Evolutionary conservation across 2,113 vertebrate genomes (phyloP).

Genomic region (Opisthocomus hoazin): DNA sequence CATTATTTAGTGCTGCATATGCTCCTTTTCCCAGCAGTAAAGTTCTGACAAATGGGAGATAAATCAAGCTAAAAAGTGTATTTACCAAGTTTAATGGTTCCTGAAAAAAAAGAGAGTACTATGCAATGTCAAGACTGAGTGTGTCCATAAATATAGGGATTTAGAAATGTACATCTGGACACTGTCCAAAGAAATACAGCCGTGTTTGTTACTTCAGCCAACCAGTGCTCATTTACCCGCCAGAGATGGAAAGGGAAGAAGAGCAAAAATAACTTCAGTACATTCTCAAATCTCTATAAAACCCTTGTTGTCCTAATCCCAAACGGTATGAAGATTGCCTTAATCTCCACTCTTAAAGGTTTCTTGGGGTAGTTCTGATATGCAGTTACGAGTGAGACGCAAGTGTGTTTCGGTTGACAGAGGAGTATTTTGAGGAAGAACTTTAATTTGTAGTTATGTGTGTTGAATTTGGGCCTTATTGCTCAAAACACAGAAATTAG

Average conservation of each 20-base stretch:
- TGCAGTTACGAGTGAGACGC: not conserved
- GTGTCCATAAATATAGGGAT: not conserved
- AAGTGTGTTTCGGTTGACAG: not conserved
- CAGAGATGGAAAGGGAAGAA: not conserved
- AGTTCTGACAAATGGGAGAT: not conserved
- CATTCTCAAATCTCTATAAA: not conserved
- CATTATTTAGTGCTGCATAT: not conserved
- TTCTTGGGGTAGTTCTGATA: not conserved
- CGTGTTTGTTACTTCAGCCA: not conserved
- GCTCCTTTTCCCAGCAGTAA: not conserved
- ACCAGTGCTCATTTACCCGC: not conserved
- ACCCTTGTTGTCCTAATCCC: not conserved
- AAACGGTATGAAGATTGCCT: not conserved
- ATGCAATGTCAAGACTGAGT: not conserved
- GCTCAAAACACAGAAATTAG: not conserved
- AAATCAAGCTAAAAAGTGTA: not conserved
- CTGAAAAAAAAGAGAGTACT: not conserved
- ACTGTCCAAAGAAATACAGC: not conserved
- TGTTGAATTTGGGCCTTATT: not conserved
- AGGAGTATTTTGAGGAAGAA: not conserved
- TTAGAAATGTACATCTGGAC: not conserved
- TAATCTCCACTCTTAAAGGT: not conserved
- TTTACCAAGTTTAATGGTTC: not conserved
- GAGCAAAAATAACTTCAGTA: not conserved
- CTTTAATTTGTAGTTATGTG: accelerated